Evolutionary conservation across 2,113 vertebrate genomes (phyloP).

Genomic region (Muntiacus muntjak): DNA sequence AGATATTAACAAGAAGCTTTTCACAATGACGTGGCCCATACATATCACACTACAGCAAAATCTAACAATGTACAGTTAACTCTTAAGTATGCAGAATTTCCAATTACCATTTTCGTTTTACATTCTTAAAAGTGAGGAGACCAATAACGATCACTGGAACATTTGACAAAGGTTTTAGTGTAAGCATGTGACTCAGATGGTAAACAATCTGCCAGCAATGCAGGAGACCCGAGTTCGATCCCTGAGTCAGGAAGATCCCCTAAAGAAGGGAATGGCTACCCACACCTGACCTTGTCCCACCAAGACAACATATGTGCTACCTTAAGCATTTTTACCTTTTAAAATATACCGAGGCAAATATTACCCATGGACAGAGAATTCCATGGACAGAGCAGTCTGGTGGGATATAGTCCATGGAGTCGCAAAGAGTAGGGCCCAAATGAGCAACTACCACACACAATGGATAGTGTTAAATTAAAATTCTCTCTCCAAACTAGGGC

Average conservation of each 20-base stretch:
- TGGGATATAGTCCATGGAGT: not conserved
- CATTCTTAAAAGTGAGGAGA: not conserved
- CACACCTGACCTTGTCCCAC: not conserved
- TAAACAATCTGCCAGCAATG: not conserved
- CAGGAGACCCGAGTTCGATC: not conserved
- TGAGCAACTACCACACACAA: not conserved
- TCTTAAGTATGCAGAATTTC: not conserved
- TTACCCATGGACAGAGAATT: not conserved
- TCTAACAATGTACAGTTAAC: not conserved
- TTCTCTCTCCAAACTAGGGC: not conserved
- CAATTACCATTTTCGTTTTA: not conserved
- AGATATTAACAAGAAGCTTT: not conserved
- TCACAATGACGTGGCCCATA: not conserved
- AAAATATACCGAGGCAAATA: not conserved
- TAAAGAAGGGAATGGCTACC: not conserved
- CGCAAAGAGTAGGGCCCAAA: not conserved
- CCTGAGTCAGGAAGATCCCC: not conserved
- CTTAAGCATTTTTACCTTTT: not conserved
- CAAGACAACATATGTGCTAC: not conserved
- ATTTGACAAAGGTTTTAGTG: not conserved
- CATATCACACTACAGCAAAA: not conserved
- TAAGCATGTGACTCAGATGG: not conserved
- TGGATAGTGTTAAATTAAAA: not conserved
- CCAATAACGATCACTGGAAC: not conserved
- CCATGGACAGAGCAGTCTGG: not conserved